These are phyloP conservation scores for Takifugu bimaculatus DNA, from an alignment of 2,113 vertebrate genomes.

Conservation along the genomic window DNA sequence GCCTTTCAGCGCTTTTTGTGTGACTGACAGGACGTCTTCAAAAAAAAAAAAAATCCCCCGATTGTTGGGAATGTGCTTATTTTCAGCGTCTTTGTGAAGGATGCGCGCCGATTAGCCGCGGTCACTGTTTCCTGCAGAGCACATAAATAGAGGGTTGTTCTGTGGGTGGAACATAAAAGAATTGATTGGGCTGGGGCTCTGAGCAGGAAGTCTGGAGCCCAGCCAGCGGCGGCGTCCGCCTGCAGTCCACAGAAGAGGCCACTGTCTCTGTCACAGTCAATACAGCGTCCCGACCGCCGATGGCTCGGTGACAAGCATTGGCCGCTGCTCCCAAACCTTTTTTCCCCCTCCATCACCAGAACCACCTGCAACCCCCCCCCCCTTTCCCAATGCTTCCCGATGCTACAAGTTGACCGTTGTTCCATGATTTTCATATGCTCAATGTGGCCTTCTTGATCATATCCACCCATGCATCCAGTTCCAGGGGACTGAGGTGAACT, in stretches of 20 bases:
- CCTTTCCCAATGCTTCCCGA: conserved; percentile 5
- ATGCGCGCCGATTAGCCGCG: conserved; percentile 45
- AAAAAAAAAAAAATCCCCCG: not conserved
- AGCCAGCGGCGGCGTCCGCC: conserved; percentile 62
- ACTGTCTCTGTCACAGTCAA: conserved; percentile 54
- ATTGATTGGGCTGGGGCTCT: conserved; percentile 67
- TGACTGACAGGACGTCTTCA: conserved; percentile 13
- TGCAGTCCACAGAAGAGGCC: conserved; percentile 52
- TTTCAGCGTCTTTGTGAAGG: conserved; percentile 42
- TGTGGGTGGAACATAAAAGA: conserved; percentile 57
- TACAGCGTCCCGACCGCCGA: conserved; percentile 49
- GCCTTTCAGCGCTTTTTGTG: conserved; percentile 3
- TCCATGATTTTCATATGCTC: conserved; percentile 4
- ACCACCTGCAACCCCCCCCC: conserved; percentile 51
- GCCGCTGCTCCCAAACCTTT: conserved; percentile 39
- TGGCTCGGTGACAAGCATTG: conserved; percentile 45
- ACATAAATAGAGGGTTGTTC: conserved; percentile 64
- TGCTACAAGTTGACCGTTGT: conserved; percentile 31
- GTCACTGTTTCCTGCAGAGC: conserved; percentile 53
- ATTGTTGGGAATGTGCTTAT: conserved; percentile 23
- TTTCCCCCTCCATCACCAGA: conserved; percentile 32
- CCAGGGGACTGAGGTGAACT: no score
- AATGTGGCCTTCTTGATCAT: not conserved
- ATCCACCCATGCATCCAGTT: not conserved
- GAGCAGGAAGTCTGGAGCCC: conserved; percentile 66